Evolutionary conservation across 1,140 invertebrate species (phyloP).

Genomic region (Brachionus sp.): DNA sequence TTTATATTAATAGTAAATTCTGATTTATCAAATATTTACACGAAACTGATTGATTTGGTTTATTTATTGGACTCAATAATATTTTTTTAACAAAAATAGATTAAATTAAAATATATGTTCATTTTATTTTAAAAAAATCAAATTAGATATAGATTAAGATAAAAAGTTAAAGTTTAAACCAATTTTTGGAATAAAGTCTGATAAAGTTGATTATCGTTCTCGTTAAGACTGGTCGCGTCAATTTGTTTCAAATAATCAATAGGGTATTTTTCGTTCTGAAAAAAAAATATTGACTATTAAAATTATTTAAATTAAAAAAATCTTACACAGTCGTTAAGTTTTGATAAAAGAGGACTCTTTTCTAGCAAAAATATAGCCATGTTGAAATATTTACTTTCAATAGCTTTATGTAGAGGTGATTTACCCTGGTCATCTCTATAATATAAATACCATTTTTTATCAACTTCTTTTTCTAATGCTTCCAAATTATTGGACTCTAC

Average conservation of each 20-base stretch:
- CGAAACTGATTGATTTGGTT: too few relatives aligned
- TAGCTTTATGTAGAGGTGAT: constrained; percentile 21
- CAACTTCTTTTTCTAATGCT: neutral
- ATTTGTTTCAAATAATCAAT: constrained; percentile 30
- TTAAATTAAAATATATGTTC: too few relatives aligned
- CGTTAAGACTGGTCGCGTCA: neutral
- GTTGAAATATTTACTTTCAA: constrained; percentile 14
- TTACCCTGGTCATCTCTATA: constrained; percentile 4
- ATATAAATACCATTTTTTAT: constrained; percentile 18
- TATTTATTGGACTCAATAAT: too few relatives aligned
- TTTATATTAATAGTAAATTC: too few relatives aligned
- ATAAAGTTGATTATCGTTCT: neutral
- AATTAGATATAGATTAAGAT: neutral
- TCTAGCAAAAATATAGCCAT: neutral
- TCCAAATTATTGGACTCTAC: neutral
- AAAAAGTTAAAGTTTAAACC: neutral
- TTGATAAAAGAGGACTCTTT: constrained; percentile 24
- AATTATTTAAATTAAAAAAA: neutral
- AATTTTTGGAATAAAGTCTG: constrained; percentile 10
- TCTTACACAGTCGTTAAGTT: constrained; percentile 43
- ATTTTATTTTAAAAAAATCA: too few relatives aligned
- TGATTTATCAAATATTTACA: too few relatives aligned
- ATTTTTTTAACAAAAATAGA: too few relatives aligned
- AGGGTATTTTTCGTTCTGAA: constrained; percentile 4
- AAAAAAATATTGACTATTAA: neutral